Evolutionary conservation across 2,888 invertebrate genomes (phyloP).

Genomic region (Flexamia atlantica): DNA sequence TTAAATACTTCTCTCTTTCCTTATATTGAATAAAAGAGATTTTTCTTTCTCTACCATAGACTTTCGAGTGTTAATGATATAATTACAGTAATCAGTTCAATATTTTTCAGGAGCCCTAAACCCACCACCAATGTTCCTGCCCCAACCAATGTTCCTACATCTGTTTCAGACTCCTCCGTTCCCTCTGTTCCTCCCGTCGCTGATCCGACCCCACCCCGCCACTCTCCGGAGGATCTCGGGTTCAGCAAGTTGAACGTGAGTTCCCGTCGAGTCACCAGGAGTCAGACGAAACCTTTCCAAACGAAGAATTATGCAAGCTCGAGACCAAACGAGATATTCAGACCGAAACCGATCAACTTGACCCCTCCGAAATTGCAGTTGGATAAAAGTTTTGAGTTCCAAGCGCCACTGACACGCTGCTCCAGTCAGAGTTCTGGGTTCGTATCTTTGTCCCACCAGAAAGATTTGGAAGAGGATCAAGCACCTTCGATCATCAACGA

Average conservation of each 20-base stretch:
- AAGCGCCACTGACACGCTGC: conserved; percentile 5
- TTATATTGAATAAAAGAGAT: no score
- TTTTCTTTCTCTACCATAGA: no score
- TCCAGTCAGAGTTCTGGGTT: conserved; percentile 49
- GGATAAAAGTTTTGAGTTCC: conserved; percentile 19
- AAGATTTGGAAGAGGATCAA: conserved; percentile 10
- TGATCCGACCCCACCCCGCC: neutral
- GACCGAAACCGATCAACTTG: conserved; percentile 25
- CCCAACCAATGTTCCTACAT: neutral
- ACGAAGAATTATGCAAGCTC: neutral
- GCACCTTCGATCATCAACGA: conserved; percentile 19
- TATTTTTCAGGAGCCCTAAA: conserved; percentile 20
- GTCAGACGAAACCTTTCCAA: conserved; percentile 38
- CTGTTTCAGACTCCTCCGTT: neutral
- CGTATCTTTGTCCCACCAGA: conserved; percentile 39
- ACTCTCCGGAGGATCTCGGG: conserved; percentile 28
- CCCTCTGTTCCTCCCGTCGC: neutral
- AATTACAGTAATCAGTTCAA: no score
- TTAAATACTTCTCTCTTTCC: no score
- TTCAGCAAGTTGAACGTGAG: conserved; percentile 37
- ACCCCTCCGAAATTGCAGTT: conserved; percentile 37
- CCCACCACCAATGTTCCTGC: no score
- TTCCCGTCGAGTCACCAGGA: neutral
- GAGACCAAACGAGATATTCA: neutral
- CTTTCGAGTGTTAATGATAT: no score